Conservation (phyloP, 2,113 vertebrate species). For the Poeciliopsis retropinna region DNA sequence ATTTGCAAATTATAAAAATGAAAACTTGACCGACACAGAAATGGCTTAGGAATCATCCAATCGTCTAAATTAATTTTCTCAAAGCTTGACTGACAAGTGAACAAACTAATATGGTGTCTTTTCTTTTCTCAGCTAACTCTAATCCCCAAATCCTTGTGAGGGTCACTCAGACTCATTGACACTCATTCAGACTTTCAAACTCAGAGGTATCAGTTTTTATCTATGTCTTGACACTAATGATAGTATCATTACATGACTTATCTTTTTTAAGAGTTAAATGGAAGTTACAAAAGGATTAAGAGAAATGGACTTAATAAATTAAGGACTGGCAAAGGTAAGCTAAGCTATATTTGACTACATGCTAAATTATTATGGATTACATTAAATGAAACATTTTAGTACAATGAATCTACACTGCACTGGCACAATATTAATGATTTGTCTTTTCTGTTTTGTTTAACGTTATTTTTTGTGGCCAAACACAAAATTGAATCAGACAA, state of each 20-base stretch:
- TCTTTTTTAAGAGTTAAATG: neutral
- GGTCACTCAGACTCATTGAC: constrained; percentile 62
- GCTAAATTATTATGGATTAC: neutral
- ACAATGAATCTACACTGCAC: neutral
- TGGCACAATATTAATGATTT: neutral
- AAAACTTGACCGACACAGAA: neutral
- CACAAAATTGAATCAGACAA: neutral
- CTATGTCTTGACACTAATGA: constrained; percentile 29
- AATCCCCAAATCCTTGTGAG: constrained; percentile 79
- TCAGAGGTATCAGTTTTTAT: constrained; percentile 11
- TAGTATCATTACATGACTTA: neutral
- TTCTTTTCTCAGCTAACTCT: constrained; percentile 56
- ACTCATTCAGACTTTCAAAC: constrained; percentile 35
- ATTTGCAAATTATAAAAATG: constrained; percentile 1
- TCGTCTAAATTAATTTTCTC: constrained; percentile 13
- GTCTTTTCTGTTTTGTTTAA: neutral
- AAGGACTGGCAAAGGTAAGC: constrained; percentile 58
- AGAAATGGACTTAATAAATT: constrained; percentile 50
- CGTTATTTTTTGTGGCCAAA: neutral
- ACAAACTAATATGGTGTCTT: constrained; percentile 39
- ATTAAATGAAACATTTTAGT: neutral
- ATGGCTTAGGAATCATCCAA: constrained; percentile 1
- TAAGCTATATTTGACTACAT: neutral
- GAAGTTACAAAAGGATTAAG: neutral
- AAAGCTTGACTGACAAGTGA: constrained; percentile 7